Conservation (phyloP, 2,888 invertebrate species). For the Habrosyne pyritoides region DNA sequence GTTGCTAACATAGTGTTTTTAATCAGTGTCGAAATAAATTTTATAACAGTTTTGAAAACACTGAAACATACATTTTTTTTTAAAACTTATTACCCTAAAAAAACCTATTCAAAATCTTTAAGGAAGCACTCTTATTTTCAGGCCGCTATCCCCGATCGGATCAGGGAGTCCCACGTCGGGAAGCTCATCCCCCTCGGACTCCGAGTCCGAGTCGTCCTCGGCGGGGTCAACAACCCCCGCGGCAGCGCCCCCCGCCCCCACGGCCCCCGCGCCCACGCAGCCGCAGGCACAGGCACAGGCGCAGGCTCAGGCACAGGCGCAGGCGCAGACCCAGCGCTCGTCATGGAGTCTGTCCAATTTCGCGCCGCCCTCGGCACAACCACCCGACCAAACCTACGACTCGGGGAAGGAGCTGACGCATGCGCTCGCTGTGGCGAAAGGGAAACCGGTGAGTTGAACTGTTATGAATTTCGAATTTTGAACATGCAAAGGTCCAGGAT, state of each 20-base stretch:
- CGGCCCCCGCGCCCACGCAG: constrained; percentile 47
- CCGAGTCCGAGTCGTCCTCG: constrained; percentile 79
- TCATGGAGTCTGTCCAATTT: constrained; percentile 80
- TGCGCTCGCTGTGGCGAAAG: constrained; percentile 81
- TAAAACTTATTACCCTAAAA: neutral
- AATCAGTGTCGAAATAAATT: too few relatives aligned
- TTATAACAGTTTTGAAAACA: too few relatives aligned
- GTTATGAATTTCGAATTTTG: neutral
- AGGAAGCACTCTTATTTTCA: constrained; percentile 41
- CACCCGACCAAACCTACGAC: constrained; percentile 73
- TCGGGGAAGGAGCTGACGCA: constrained; percentile 82
- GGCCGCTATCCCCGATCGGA: constrained; percentile 74
- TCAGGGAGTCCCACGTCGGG: constrained; percentile 77
- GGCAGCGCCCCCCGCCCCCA: constrained; percentile 81
- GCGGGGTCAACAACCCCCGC: constrained; percentile 83
- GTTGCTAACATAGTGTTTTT: too few relatives aligned
- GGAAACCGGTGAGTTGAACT: constrained; percentile 64
- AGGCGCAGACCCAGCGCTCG: constrained; percentile 65
- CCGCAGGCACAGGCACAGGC: constrained; percentile 20
- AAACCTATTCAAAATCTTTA: neutral
- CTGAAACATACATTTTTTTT: too few relatives aligned
- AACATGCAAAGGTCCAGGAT: neutral
- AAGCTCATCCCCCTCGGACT: constrained; percentile 64
- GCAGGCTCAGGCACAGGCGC: constrained; percentile 43
- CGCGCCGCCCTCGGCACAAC: constrained; percentile 64